Percentiles rank a stretch among this genome's conserved stretches.
These are phyloP conservation scores for Musca vetustissima DNA, from an alignment of 1,140 invertebrate genomes.

Conservation along the genomic window DNA sequence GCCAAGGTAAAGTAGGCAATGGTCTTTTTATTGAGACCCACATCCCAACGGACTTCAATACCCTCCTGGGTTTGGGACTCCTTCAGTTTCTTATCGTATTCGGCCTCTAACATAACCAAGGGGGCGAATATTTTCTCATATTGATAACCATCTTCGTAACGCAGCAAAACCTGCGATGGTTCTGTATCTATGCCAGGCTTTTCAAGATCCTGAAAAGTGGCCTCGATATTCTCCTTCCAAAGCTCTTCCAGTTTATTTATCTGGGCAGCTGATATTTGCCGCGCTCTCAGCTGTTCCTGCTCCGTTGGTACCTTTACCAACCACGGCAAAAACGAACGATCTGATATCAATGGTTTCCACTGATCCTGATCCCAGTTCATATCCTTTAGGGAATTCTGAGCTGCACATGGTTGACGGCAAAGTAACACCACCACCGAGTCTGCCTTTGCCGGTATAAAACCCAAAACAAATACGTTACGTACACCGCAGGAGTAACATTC, in stretches of 20 bases:
- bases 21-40: constrained; percentile 96
- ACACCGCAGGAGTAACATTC: constrained; percentile 99
- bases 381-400: constrained; percentile 93
- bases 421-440: constrained; percentile 98
- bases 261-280: constrained; percentile 95
- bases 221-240: constrained; percentile 98
- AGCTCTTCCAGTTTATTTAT: constrained; percentile 98
- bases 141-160: constrained; percentile 98
- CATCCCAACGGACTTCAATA: constrained; percentile 97
- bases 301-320: constrained; percentile 95
- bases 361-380: constrained; percentile 99
- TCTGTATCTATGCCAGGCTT: constrained; percentile 97
- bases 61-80: constrained; percentile 99
- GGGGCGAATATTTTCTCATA: constrained; percentile 99
- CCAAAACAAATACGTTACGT: constrained; percentile 95
- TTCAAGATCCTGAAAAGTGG: constrained; percentile 96
- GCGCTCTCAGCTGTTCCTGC: constrained; percentile 90
- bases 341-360: constrained; percentile 97
- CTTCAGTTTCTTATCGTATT: constrained; percentile 97
- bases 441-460: constrained; percentile 98
- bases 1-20: constrained; percentile 98
- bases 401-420: constrained; percentile 96
- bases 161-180: constrained; percentile 89
- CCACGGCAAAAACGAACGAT: constrained; percentile 95
- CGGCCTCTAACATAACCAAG: constrained; percentile 94